phyloP scores from a whole-genome alignment of 53 echinoderm and acorn worm species.

The Holothuria scabra region DNA sequence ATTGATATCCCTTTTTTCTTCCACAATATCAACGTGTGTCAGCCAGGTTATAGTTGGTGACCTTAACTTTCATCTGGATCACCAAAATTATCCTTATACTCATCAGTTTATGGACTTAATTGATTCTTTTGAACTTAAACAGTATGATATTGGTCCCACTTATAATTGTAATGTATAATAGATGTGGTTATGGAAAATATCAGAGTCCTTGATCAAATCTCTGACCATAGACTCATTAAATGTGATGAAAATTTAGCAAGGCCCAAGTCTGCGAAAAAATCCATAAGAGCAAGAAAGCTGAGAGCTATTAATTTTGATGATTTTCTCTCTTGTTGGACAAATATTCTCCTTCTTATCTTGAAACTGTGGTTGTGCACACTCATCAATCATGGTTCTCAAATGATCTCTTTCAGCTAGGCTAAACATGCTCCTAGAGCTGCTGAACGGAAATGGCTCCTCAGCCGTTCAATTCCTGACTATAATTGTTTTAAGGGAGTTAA shows the following conservation, averaged over 20 bases:
- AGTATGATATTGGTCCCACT: neutral
- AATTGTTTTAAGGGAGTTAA: neutral
- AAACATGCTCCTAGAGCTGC: neutral
- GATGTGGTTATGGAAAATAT: neutral
- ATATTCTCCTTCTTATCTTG: neutral
- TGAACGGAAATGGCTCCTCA: slow-evolving; percentile 5
- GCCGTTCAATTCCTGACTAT: neutral
- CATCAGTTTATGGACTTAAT: no score
- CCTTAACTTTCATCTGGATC: no score
- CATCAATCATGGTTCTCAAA: neutral
- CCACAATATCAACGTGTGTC: no score
- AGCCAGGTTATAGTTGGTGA: no score
- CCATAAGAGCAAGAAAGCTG: neutral
- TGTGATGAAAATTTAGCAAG: no score
- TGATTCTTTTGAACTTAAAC: no score
- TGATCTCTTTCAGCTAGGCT: neutral
- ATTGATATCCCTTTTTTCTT: no score
- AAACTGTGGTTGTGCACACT: neutral
- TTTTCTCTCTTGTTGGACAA: neutral
- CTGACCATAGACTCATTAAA: neutral
- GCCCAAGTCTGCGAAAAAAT: no score
- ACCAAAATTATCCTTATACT: no score
- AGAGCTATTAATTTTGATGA: neutral
- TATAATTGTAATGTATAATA: neutral
- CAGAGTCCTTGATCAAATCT: neutral